phyloP scores from a whole-genome alignment of 2,888 invertebrate genomes.

The Cosmia pyralina region DNA sequence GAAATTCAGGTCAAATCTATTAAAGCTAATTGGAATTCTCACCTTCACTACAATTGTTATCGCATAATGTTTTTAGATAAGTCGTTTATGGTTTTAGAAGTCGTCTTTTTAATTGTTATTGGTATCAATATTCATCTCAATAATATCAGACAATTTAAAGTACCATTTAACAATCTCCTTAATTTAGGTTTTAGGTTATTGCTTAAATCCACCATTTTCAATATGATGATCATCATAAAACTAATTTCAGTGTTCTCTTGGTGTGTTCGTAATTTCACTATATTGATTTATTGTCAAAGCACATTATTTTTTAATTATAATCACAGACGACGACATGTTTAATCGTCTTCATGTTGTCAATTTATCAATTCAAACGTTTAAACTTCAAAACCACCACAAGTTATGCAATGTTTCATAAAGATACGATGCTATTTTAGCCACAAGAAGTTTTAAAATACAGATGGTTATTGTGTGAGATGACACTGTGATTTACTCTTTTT shows the following conservation, averaged over 20 bases:
- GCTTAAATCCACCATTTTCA: background rate
- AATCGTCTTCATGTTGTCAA: conserved; percentile 25
- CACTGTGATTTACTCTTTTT: conserved; percentile 10
- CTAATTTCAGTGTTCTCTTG: background rate
- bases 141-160: too few relatives aligned
- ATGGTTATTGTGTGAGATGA: conserved; percentile 17
- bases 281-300: conserved; percentile 4
- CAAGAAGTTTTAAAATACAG: background rate
- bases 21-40: conserved; percentile 30
- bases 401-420: conserved; percentile 28
- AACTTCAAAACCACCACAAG: conserved; percentile 12
- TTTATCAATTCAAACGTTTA: conserved; percentile 31
- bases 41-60: conserved; percentile 47
- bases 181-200: background rate
- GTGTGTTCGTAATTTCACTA: background rate
- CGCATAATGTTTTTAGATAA: conserved; percentile 26
- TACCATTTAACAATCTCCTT: too few relatives aligned
- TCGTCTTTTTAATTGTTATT: conserved; percentile 36
- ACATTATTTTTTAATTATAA: conserved; percentile 16
- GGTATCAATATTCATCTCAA: conserved; percentile 13
- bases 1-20: conserved; percentile 41
- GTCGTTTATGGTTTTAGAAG: conserved; percentile 35
- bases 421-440: conserved; percentile 5
- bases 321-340: conserved; percentile 13
- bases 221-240: background rate